These are phyloP conservation scores for Caenorhabditis plicata DNA, from an alignment of 2,888 invertebrate species.

Conservation along the genomic window DNA sequence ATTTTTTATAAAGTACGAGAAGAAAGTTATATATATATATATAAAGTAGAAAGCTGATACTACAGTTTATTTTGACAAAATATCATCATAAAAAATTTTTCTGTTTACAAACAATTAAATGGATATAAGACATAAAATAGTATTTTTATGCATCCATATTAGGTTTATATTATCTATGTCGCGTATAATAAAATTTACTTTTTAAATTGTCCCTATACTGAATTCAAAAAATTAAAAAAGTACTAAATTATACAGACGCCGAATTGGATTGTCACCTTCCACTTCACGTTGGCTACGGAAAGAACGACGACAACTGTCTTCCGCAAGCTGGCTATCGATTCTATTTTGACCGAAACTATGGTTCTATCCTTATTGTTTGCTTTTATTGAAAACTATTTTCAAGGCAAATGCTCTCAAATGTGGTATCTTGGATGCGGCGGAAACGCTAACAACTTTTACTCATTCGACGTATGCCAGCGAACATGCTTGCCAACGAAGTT, in stretches of 20 bases:
- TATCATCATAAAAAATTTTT: too few relatives aligned
- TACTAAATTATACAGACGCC: slow-evolving; percentile 20
- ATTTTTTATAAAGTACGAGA: too few relatives aligned
- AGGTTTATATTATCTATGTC: too few relatives aligned
- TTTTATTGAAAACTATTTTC: slow-evolving; percentile 10
- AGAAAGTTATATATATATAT: too few relatives aligned
- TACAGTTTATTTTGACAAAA: too few relatives aligned
- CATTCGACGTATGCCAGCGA: slow-evolving; percentile 41
- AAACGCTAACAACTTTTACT: slow-evolving; percentile 54
- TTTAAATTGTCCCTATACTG: background rate
- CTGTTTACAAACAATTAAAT: too few relatives aligned
- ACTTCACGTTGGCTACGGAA: slow-evolving; percentile 56
- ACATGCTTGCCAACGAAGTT: slow-evolving; percentile 24
- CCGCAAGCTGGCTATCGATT: slow-evolving; percentile 54
- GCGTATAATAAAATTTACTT: too few relatives aligned
- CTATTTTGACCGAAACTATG: slow-evolving; percentile 58
- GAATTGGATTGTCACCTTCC: slow-evolving; percentile 58
- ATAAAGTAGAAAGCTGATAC: too few relatives aligned
- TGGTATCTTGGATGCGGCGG: slow-evolving; percentile 63
- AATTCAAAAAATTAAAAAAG: background rate
- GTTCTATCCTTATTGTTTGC: slow-evolving; percentile 24
- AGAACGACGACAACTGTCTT: slow-evolving; percentile 46
- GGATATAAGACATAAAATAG: too few relatives aligned
- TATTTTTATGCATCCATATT: too few relatives aligned
- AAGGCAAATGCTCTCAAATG: slow-evolving; percentile 57